These are phyloP conservation scores for Dicycla oo DNA, from an alignment of 2,888 invertebrate species.

Conservation along the genomic window DNA sequence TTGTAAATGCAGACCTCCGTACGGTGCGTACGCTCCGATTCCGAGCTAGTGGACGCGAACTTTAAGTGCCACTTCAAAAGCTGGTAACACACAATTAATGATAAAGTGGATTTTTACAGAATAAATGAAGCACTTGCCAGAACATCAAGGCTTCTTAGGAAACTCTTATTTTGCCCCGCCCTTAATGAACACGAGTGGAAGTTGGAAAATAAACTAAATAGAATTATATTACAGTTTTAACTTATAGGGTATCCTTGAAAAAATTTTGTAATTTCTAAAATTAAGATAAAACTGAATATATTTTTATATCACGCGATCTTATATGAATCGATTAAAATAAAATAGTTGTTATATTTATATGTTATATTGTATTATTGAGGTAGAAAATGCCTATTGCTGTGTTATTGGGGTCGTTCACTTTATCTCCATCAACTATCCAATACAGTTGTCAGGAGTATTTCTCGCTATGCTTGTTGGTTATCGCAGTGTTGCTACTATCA, in stretches of 20 bases:
- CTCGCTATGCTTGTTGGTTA: neutral
- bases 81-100: conserved; percentile 14
- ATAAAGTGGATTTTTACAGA: conserved; percentile 23
- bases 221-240: conserved; percentile 31
- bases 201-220: conserved; percentile 28
- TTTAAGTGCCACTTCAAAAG: neutral
- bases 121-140: conserved; percentile 47
- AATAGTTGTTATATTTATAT: neutral
- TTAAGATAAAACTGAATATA: neutral
- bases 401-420: neutral
- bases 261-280: neutral
- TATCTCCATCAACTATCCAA: neutral
- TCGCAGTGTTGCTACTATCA: neutral
- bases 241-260: neutral
- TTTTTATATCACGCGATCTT: too few relatives aligned
- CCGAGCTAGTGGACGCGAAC: too few relatives aligned
- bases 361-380: too few relatives aligned
- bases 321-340: neutral
- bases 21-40: too few relatives aligned
- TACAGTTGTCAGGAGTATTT: neutral
- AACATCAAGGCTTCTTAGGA: conserved; percentile 42
- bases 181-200: conserved; percentile 49
- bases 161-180: conserved; percentile 34
- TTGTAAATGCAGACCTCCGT: too few relatives aligned
- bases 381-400: neutral